These are phyloP conservation scores for Hyperopisus bebe DNA, from an alignment of 2,113 vertebrate species.

Conservation along the genomic window DNA sequence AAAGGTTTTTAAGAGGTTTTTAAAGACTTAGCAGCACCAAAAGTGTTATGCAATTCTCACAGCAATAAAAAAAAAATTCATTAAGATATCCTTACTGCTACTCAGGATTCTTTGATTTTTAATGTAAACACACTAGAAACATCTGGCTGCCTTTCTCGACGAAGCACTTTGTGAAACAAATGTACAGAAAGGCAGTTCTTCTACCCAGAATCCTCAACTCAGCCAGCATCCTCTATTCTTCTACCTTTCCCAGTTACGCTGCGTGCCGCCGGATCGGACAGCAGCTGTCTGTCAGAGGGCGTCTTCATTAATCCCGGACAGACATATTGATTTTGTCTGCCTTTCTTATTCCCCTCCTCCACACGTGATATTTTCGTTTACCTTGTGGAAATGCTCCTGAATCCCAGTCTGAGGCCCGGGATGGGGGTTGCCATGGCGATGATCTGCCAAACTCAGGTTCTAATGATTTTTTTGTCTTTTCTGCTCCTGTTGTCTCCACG, in stretches of 20 bases:
- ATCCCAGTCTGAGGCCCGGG: conserved; percentile 52
- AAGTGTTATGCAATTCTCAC: background rate
- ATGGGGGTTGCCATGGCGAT: conserved; percentile 65
- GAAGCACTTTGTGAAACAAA: background rate
- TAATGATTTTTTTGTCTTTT: conserved; percentile 21
- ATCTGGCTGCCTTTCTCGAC: background rate
- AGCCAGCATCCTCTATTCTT: background rate
- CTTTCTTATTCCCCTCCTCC: conserved; percentile 26
- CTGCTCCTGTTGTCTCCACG: background rate
- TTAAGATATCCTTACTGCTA: background rate
- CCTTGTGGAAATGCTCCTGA: conserved; percentile 53
- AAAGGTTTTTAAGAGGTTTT: background rate
- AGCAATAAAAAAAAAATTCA: background rate
- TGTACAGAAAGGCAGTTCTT: background rate
- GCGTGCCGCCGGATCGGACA: background rate
- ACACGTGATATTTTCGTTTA: conserved; percentile 27
- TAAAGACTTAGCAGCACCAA: background rate
- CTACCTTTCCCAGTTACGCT: background rate
- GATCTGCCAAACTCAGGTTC: conserved; percentile 62
- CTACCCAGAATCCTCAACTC: background rate
- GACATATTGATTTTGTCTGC: conserved; percentile 10
- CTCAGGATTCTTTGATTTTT: background rate
- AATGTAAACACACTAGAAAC: background rate
- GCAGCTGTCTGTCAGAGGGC: background rate
- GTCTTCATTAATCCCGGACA: conserved; percentile 4